Conservation (phyloP, 2,113 vertebrate species). For the Erythrocebus patas region DNA sequence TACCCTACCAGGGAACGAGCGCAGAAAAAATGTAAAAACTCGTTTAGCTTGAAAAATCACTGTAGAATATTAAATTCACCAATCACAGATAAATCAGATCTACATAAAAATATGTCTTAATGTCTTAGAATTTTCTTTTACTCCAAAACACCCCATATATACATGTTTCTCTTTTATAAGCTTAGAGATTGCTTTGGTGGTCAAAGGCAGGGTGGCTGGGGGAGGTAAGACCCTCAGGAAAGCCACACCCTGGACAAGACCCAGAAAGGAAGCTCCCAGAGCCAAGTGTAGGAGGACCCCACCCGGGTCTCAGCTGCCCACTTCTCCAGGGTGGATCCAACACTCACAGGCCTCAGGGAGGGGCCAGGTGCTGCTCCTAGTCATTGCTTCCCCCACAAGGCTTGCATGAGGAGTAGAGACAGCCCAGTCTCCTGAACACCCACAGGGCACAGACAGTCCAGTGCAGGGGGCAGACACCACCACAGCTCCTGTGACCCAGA, state of each 20-base stretch:
- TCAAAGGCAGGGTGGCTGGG: not conserved
- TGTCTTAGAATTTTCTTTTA: not conserved
- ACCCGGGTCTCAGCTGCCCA: not conserved
- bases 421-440: not conserved
- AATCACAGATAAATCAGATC: not conserved
- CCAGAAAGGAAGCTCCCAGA: not conserved
- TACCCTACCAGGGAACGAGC: not conserved
- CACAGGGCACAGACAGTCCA: not conserved
- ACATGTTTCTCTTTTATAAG: not conserved
- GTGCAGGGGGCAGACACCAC: not conserved
- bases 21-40: not conserved
- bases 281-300: not conserved
- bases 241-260: accelerated
- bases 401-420: not conserved
- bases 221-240: not conserved
- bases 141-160: not conserved
- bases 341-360: not conserved
- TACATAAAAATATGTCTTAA: constrained; percentile 47
- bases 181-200: not conserved
- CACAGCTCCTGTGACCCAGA: not conserved
- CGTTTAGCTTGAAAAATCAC: not conserved
- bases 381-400: not conserved
- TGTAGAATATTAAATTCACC: constrained; percentile 11
- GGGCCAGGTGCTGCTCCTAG: not conserved
- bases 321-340: not conserved